These are phyloP conservation scores for Drosophila neotestacea DNA, from an alignment of 2,888 invertebrate species.

Conservation along the genomic window DNA sequence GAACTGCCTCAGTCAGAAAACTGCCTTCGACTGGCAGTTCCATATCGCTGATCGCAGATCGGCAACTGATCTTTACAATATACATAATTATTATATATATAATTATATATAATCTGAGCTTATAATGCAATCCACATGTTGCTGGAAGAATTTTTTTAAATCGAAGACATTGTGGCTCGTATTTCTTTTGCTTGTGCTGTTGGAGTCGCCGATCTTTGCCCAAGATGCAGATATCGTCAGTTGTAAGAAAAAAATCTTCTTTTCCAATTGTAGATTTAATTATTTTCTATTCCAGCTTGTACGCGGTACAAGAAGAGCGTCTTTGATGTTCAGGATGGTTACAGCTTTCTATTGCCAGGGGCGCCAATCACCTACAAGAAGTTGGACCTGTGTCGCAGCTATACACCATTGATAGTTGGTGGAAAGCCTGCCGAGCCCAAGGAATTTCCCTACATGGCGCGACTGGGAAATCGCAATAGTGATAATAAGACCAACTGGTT, in stretches of 20 bases:
- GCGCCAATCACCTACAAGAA: constrained; percentile 39
- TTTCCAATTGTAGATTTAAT: neutral
- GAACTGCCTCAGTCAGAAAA: neutral
- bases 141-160: neutral
- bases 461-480: constrained; percentile 57
- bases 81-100: neutral
- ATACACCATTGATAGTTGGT: constrained; percentile 85
- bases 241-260: constrained; percentile 28
- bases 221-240: constrained; percentile 58
- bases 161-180: constrained; percentile 1
- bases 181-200: constrained; percentile 3
- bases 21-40: constrained; percentile 2
- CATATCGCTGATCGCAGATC: constrained; percentile 10
- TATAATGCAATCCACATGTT: constrained; percentile 1
- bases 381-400: constrained; percentile 61
- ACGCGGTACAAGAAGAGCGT: constrained; percentile 60
- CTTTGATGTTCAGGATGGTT: constrained; percentile 62
- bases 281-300: constrained; percentile 46
- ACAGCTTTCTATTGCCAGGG: constrained; percentile 51
- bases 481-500: constrained; percentile 64
- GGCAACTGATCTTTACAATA: neutral
- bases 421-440: constrained; percentile 73
- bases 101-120: neutral
- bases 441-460: constrained; percentile 82
- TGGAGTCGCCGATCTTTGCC: constrained; percentile 1